Evolutionary conservation across 2,113 vertebrate genomes (phyloP).

Genomic region (Microcebus ravelobensis): DNA sequence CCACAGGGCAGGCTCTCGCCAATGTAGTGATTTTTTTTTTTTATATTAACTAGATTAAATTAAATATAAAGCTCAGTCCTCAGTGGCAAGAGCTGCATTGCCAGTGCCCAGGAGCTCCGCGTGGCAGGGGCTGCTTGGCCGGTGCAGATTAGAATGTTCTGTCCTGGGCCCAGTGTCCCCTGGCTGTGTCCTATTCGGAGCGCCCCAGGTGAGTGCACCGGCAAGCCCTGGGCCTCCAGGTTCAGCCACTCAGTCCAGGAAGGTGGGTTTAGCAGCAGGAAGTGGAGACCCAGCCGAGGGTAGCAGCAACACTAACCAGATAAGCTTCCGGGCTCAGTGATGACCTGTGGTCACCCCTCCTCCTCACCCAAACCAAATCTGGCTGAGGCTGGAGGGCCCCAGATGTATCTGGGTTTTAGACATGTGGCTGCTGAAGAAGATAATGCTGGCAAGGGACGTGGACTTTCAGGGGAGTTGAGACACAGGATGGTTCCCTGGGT

Average conservation of each 20-base stretch:
- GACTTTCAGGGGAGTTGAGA: no score
- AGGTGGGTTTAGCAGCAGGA: background rate
- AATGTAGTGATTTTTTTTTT: no score
- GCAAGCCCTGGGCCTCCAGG: background rate
- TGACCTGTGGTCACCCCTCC: background rate
- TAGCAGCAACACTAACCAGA: background rate
- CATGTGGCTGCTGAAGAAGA: background rate
- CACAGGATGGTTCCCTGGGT: no score
- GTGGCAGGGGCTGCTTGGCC: background rate
- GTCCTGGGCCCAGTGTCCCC: background rate
- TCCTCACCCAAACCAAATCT: no score
- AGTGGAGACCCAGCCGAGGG: background rate
- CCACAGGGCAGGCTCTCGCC: background rate
- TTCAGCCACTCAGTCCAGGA: background rate
- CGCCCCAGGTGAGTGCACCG: background rate
- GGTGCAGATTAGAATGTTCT: background rate
- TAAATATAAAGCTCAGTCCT: background rate
- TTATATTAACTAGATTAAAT: background rate
- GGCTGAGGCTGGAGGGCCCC: background rate
- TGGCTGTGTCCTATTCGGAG: background rate
- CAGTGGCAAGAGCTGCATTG: background rate
- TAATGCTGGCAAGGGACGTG: no score
- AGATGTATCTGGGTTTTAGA: background rate
- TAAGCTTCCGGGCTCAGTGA: background rate
- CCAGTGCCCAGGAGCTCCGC: background rate